Conservation (phyloP, 2,888 invertebrate species). For the Anthoptus insignis region DNA sequence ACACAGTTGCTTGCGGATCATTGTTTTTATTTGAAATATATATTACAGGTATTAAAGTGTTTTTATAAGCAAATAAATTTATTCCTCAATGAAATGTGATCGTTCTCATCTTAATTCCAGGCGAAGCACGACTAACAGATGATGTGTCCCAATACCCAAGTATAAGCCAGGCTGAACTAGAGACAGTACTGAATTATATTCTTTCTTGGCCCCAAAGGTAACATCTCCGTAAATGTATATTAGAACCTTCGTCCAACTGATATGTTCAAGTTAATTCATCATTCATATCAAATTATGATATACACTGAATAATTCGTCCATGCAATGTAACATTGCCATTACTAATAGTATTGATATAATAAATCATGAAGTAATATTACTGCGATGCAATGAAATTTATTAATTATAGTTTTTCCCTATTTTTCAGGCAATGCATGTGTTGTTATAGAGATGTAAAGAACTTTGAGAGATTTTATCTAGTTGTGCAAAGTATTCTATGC, state of each 20-base stretch:
- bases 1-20: no score
- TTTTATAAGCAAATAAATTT: not conserved
- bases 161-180: conserved; percentile 93
- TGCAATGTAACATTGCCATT: no score
- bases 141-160: conserved; percentile 92
- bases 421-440: conserved; percentile 98
- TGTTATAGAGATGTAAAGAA: conserved; percentile 97
- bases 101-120: no score
- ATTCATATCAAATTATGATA: not conserved
- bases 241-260: conserved; percentile 8
- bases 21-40: no score
- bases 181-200: conserved; percentile 94
- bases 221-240: conserved; percentile 23
- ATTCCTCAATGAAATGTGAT: conserved; percentile 14
- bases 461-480: conserved; percentile 95
- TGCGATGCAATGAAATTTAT: no score
- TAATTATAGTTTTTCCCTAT: no score
- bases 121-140: conserved; percentile 93
- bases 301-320: no score
- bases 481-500: conserved; percentile 95
- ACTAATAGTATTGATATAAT: no score
- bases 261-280: not conserved
- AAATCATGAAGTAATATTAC: no score
- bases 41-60: no score
- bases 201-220: conserved; percentile 97